phyloP scores from a whole-genome alignment of 1,140 invertebrate species.

The Drosophila repleta region DNA sequence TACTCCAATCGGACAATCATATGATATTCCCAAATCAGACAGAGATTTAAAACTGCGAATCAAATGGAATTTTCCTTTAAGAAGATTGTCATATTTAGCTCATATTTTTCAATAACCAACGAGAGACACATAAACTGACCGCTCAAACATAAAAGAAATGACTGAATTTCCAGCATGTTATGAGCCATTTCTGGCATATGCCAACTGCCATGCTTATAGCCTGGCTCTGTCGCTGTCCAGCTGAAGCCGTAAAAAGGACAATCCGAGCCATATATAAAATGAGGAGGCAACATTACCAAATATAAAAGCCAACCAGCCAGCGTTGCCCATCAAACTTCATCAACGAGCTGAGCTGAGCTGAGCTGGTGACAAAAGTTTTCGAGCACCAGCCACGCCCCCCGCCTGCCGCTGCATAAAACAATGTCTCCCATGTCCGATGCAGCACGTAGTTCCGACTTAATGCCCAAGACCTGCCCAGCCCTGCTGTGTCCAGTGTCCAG shows the following conservation, averaged over 20 bases:
- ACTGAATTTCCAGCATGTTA: conserved; percentile 44
- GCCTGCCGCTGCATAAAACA: conserved; percentile 24
- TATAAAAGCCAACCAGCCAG: conserved; percentile 61
- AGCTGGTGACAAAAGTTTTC: conserved; percentile 71
- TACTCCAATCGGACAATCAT: no score
- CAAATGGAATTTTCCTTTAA: neutral
- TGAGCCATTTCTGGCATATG: conserved; percentile 56
- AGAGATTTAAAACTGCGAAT: no score
- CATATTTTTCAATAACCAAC: conserved; percentile 40
- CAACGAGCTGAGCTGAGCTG: conserved; percentile 48
- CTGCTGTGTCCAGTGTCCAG: conserved; percentile 10
- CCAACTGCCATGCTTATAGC: conserved; percentile 48
- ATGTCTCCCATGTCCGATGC: conserved; percentile 37
- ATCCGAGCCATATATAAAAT: conserved; percentile 40
- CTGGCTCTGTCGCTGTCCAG: neutral
- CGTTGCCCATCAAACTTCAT: conserved; percentile 73
- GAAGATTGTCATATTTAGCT: neutral
- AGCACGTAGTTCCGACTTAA: conserved; percentile 62
- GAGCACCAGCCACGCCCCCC: conserved; percentile 20
- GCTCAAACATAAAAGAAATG: conserved; percentile 46
- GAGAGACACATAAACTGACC: conserved; percentile 43
- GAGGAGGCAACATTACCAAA: conserved; percentile 53
- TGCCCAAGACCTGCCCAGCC: conserved; percentile 24
- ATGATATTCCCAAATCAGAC: no score
- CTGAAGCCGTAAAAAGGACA: conserved; percentile 56